Evolutionary conservation across 2,113 vertebrate genomes (phyloP).

Genomic region (Lycaon pictus): DNA sequence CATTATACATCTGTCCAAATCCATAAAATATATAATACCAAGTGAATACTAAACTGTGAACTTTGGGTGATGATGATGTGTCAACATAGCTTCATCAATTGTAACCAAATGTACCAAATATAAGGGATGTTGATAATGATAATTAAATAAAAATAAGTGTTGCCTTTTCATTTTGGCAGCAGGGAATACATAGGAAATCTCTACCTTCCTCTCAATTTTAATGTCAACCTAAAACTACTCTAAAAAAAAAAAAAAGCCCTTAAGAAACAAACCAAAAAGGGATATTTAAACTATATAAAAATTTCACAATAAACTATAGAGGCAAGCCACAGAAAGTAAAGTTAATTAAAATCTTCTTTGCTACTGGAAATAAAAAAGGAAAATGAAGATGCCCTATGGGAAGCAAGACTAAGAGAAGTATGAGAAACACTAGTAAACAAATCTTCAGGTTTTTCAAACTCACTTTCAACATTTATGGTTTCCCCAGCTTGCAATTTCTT

Average conservation of each 20-base stretch:
- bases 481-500: not conserved
- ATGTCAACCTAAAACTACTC: not conserved
- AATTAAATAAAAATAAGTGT: not conserved
- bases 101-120: not conserved
- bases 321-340: not conserved
- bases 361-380: not conserved
- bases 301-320: constrained; percentile 17
- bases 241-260: not conserved
- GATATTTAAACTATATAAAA: not conserved
- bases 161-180: not conserved
- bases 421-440: not conserved
- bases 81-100: not conserved
- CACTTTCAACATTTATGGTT: not conserved
- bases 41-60: not conserved
- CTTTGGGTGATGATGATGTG: not conserved
- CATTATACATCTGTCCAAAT: not conserved
- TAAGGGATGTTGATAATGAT: not conserved
- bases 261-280: constrained; percentile 1
- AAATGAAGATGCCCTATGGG: not conserved
- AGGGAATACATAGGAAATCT: not conserved
- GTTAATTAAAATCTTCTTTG: not conserved
- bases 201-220: not conserved
- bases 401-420: not conserved
- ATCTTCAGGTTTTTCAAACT: not conserved
- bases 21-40: not conserved